Conservation (phyloP, 2,113 vertebrate species). For the Nyctibius bracteatus region DNA sequence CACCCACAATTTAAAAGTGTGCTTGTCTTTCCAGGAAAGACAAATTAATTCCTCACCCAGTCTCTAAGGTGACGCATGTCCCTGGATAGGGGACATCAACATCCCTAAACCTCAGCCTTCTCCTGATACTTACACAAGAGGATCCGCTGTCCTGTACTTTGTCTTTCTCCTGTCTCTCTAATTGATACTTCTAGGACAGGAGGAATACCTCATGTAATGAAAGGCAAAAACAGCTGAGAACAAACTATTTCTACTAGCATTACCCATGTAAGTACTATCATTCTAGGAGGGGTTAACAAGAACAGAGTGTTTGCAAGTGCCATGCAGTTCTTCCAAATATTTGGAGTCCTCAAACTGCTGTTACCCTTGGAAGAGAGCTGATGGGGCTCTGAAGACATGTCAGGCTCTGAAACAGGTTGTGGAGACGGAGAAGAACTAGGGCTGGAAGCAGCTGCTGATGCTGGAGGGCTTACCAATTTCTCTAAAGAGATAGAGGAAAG, state of each 20-base stretch:
- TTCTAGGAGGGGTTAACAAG: slow-evolving; percentile 49
- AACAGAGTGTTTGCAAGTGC: slow-evolving; percentile 54
- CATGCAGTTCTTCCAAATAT: slow-evolving; percentile 74
- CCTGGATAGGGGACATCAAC: neutral
- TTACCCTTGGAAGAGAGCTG: slow-evolving; percentile 85
- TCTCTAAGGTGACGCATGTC: neutral
- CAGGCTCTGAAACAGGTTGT: slow-evolving; percentile 82
- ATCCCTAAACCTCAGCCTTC: neutral
- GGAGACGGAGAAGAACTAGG: slow-evolving; percentile 85
- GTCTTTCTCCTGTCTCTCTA: slow-evolving; percentile 21
- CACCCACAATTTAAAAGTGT: neutral
- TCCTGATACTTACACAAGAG: slow-evolving; percentile 29
- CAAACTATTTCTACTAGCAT: slow-evolving; percentile 16
- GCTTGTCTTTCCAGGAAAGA: neutral
- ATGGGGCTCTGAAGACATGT: slow-evolving; percentile 80
- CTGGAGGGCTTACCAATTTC: slow-evolving; percentile 83
- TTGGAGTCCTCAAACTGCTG: slow-evolving; percentile 72
- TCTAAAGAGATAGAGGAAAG: slow-evolving; percentile 73
- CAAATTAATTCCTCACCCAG: neutral
- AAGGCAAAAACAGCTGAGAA: slow-evolving; percentile 17
- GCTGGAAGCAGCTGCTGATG: slow-evolving; percentile 84
- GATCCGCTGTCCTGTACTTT: slow-evolving; percentile 8
- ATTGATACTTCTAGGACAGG: slow-evolving; percentile 37
- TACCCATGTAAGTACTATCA: slow-evolving; percentile 31
- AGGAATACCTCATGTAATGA: neutral